phyloP scores from a whole-genome alignment of 2,113 vertebrate species.

The Mirounga angustirostris region DNA sequence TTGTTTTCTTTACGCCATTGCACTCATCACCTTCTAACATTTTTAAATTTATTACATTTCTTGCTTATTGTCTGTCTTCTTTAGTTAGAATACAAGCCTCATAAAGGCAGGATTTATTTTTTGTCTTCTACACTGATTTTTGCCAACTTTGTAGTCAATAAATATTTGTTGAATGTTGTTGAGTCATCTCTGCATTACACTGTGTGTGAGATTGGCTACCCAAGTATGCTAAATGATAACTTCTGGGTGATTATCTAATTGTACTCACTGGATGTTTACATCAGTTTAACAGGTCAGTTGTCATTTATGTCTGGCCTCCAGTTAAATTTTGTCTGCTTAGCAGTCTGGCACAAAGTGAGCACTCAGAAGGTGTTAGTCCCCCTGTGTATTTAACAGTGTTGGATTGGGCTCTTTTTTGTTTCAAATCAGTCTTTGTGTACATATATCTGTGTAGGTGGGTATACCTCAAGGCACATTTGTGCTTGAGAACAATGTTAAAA shows the following conservation, averaged over 20 bases:
- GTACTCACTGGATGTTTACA: not conserved
- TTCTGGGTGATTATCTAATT: not conserved
- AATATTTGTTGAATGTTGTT: slow-evolving; percentile 46
- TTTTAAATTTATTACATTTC: not conserved
- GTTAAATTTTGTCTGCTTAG: not conserved
- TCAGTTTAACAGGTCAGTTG: not conserved
- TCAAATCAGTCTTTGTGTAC: not conserved
- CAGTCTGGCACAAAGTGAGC: slow-evolving; percentile 21
- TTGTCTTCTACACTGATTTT: not conserved
- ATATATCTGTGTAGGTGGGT: not conserved
- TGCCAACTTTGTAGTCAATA: not conserved
- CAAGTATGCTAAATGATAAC: not conserved
- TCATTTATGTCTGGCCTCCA: not conserved
- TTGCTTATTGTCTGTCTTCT: not conserved
- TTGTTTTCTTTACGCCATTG: slow-evolving; percentile 14
- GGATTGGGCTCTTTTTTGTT: not conserved
- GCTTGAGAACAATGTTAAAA: slow-evolving; percentile 2
- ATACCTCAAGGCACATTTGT: slow-evolving; percentile 1
- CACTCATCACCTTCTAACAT: not conserved
- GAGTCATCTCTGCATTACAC: slow-evolving; percentile 4
- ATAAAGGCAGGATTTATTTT: not conserved
- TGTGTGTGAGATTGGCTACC: not conserved
- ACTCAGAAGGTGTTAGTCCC: not conserved
- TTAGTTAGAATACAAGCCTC: not conserved
- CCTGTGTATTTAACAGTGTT: not conserved